Conservation (phyloP, 2,888 invertebrate genomes). For the Itoplectis maculator region DNA sequence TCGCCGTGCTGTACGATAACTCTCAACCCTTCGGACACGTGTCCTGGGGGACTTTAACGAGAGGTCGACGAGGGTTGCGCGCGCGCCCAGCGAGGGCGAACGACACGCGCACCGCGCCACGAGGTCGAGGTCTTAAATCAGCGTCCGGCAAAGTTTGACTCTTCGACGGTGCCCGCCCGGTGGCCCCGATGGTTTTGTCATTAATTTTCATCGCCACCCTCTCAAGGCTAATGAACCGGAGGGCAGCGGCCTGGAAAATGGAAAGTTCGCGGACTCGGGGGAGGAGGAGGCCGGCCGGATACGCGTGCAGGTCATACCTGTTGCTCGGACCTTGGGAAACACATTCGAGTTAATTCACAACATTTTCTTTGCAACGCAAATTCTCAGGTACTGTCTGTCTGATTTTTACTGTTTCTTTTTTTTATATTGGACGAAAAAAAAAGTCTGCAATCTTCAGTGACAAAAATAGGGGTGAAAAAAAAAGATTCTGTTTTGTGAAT, state of each 20-base stretch:
- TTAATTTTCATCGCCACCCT: constrained; percentile 15
- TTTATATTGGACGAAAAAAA: too few species aligned
- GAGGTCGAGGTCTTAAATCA: background rate
- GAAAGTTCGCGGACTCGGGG: background rate
- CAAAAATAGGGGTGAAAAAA: too few species aligned
- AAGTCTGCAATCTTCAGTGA: too few species aligned
- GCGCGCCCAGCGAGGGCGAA: background rate
- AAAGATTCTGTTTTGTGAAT: too few species aligned
- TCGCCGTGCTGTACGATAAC: too few species aligned
- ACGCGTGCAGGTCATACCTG: constrained; percentile 11
- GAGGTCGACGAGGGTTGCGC: background rate
- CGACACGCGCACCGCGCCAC: background rate
- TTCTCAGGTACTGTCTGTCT: too few species aligned
- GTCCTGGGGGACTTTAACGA: background rate
- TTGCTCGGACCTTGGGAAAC: constrained; percentile 9
- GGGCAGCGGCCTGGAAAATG: background rate
- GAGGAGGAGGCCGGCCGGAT: background rate
- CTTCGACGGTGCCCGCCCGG: background rate
- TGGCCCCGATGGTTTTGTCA: background rate
- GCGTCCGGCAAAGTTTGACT: background rate
- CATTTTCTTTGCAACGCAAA: background rate
- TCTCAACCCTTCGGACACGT: background rate
- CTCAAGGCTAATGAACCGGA: background rate
- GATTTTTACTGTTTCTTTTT: too few species aligned
- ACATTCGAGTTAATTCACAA: background rate